A percentile compares a stretch with the other conserved stretches of the same genome.
phyloP scores from a whole-genome alignment of 2,113 vertebrate species.

The Elgaria multicarinata region DNA sequence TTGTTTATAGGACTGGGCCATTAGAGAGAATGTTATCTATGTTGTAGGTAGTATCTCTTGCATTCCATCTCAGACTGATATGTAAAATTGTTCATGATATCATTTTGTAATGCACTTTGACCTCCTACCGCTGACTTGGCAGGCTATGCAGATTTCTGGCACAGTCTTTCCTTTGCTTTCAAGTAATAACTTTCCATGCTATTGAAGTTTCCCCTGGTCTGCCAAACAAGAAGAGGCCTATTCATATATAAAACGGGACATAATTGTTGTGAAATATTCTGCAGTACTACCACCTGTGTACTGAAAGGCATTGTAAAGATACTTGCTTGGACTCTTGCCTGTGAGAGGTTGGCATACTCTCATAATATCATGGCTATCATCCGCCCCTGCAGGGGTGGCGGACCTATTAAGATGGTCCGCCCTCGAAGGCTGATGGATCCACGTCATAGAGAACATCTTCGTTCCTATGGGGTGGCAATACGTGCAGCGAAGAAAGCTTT shows the following conservation, averaged over 20 bases:
- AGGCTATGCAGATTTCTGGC: slow-evolving; percentile 41
- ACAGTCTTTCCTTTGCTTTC: slow-evolving; percentile 40
- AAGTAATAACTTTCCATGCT: slow-evolving; percentile 50
- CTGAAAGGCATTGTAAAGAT: slow-evolving; percentile 13
- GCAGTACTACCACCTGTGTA: not conserved
- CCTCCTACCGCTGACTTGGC: slow-evolving; percentile 54
- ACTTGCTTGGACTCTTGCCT: not conserved
- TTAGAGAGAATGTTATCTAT: not conserved
- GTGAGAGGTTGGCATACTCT: not conserved
- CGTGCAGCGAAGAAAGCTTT: too few species aligned
- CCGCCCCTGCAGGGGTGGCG: too few species aligned
- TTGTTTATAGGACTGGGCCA: not conserved
- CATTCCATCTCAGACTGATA: slow-evolving; percentile 36
- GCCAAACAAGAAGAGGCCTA: slow-evolving; percentile 54
- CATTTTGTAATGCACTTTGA: slow-evolving; percentile 44
- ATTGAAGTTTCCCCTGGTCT: slow-evolving; percentile 23
- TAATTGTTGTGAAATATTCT: slow-evolving; percentile 33
- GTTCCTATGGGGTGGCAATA: too few species aligned
- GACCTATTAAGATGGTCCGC: too few species aligned
- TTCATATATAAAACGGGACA: slow-evolving; percentile 45
- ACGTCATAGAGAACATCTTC: too few species aligned
- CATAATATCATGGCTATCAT: too few species aligned
- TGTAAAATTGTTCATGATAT: slow-evolving; percentile 44
- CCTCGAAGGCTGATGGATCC: too few species aligned
- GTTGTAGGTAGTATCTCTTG: slow-evolving; percentile 9